Evolutionary conservation across 92 coral and sea anemone genomes (phyloP), one percentile per base, ranked within the genome.

Genomic region (Umimayanthus chanpuru): DNA sequence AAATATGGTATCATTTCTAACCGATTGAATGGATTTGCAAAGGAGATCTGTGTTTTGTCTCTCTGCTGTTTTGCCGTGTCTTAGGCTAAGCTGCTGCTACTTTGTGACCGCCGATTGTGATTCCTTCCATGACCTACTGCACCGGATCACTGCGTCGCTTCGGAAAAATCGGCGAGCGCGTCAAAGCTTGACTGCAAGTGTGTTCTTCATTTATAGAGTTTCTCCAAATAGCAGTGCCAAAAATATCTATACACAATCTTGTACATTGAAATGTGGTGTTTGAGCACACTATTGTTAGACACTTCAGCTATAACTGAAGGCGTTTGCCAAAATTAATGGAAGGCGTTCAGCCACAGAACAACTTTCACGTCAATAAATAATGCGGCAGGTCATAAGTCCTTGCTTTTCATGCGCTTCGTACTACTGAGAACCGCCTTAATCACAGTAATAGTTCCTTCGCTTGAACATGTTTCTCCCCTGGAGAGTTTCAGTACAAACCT

Each of bases 301-400:
- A 12, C 18, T 25, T 80, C 5, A 25, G 44, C 12, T 32, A 4
- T 21, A 26, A 32, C 36, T 32, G 36, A 32, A 80, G 7, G 64
- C 72, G 50, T 77, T 74, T 80, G 41, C 40, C 56, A 56, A 80
- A 44, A 71, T 56, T 20, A 80, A 8, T 56, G 40, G 14, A 55
- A 18, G 56, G 26, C 30, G 70, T 16, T 80, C 32, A 56, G 36
- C 84, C 58, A 56, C 36, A 80, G 41, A 40, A 53, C 39, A 29
- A 32, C 70, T 55, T 56, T 80, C 47, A 56, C 32, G 87, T 43
- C 29, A 83, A 83, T 70, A 83, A 83, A 67, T 41, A 25, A 44
- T 26, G 30, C 66, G 49, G 29, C 11, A 44, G 78, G 78, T 70
- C 77, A 70, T 41, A 70, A 67, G 76, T 39, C 78, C 14, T 43